Conservation (phyloP, 1,140 invertebrate species). For the Trichogramma pretiosum region DNA sequence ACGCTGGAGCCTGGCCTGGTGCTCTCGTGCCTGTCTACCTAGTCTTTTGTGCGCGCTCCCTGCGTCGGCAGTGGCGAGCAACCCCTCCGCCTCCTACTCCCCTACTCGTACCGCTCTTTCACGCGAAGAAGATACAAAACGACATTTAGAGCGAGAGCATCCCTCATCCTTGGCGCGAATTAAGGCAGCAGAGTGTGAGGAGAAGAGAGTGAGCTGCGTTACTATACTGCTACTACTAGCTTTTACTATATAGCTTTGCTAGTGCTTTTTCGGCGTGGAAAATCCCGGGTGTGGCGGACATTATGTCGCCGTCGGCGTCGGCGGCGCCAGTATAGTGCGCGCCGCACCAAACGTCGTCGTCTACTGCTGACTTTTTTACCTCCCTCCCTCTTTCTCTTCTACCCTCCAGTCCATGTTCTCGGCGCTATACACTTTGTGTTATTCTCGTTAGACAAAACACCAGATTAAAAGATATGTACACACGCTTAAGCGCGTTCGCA, state of each 20-base stretch:
- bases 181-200: background rate
- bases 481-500: background rate
- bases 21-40: no score
- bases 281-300: constrained; percentile 26
- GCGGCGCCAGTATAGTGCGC: background rate
- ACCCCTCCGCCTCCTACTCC: no score
- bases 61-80: background rate
- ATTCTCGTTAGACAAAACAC: background rate
- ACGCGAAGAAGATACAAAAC: constrained; percentile 8
- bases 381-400: no score
- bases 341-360: no score
- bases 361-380: no score
- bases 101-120: no score
- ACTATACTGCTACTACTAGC: no score
- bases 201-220: background rate
- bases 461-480: background rate
- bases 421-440: no score
- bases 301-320: constrained; percentile 19
- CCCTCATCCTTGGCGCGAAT: background rate
- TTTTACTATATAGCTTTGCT: no score
- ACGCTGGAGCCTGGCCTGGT: constrained; percentile 13
- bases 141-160: constrained; percentile 18
- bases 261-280: no score
- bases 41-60: constrained; percentile 11
- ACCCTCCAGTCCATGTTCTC: no score